phyloP scores from a whole-genome alignment of 2,888 invertebrate genomes.

The Eupithecia inturbata region DNA sequence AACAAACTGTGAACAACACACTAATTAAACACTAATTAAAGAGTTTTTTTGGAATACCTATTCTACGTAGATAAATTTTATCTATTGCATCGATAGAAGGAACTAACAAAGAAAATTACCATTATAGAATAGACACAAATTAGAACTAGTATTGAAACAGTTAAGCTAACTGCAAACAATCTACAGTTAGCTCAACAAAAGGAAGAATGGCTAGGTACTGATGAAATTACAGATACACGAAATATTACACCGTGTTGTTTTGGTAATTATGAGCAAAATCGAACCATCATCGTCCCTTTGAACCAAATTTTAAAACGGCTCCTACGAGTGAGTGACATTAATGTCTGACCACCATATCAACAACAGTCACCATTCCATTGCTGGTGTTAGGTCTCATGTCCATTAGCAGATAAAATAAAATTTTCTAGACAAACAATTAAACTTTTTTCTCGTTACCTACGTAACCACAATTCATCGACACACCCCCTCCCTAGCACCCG shows the following conservation, averaged over 20 bases:
- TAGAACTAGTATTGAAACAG: too few species aligned
- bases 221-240: not conserved
- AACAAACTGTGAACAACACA: too few species aligned
- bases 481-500: slow-evolving; percentile 31
- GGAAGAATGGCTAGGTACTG: not conserved
- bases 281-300: not conserved
- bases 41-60: not conserved
- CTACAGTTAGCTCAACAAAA: too few species aligned
- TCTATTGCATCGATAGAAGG: not conserved
- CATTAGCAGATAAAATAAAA: too few species aligned
- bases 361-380: too few species aligned
- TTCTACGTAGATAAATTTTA: not conserved
- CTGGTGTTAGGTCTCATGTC: too few species aligned
- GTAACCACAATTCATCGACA: slow-evolving; percentile 15
- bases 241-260: not conserved
- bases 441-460: not conserved
- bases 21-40: too few species aligned
- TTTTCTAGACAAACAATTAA: not conserved
- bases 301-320: too few species aligned
- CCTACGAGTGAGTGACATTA: too few species aligned
- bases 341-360: too few species aligned
- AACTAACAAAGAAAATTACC: not conserved
- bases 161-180: too few species aligned
- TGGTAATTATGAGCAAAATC: not conserved
- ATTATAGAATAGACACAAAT: too few species aligned